Evolutionary conservation across 2,888 invertebrate species (phyloP).

Genomic region (Helleia helle): DNA sequence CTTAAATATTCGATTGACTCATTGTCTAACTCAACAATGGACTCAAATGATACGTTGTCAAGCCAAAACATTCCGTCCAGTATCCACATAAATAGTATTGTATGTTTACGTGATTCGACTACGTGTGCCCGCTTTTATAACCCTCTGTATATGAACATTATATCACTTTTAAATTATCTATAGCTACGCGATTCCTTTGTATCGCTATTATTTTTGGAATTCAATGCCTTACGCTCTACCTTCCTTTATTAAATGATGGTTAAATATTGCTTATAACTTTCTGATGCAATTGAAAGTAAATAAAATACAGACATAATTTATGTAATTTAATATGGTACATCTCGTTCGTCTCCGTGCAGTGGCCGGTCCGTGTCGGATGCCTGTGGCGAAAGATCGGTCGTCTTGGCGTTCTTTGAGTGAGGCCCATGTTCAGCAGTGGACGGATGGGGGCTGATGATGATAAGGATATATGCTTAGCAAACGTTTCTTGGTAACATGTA

Average conservation of each 20-base stretch:
- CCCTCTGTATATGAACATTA: background rate
- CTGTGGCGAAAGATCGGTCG: too few relatives aligned
- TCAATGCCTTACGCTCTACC: background rate
- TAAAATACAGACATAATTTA: too few relatives aligned
- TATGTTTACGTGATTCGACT: conserved; percentile 33
- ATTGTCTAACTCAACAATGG: conserved; percentile 32
- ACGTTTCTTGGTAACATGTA: too few relatives aligned
- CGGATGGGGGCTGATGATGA: too few relatives aligned
- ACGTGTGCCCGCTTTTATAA: conserved; percentile 14
- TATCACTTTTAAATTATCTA: conserved; percentile 1
- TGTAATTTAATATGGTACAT: too few relatives aligned
- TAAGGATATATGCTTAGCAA: too few relatives aligned
- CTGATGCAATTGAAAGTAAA: too few relatives aligned
- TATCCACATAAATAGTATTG: conserved; percentile 32
- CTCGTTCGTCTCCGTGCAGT: too few relatives aligned
- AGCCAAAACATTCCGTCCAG: conserved; percentile 35
- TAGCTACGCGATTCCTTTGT: conserved; percentile 11
- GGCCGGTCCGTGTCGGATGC: too few relatives aligned
- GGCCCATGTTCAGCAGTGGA: too few relatives aligned
- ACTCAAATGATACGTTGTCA: conserved; percentile 31
- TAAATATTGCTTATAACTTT: too few relatives aligned
- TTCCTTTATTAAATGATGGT: background rate
- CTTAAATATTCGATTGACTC: conserved; percentile 23
- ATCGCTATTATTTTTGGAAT: conserved; percentile 14
- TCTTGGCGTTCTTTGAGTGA: too few relatives aligned